Evolutionary conservation across 2,888 invertebrate species (phyloP), one percentile per base, ranked within the genome.

Genomic region (Nineta flava): DNA sequence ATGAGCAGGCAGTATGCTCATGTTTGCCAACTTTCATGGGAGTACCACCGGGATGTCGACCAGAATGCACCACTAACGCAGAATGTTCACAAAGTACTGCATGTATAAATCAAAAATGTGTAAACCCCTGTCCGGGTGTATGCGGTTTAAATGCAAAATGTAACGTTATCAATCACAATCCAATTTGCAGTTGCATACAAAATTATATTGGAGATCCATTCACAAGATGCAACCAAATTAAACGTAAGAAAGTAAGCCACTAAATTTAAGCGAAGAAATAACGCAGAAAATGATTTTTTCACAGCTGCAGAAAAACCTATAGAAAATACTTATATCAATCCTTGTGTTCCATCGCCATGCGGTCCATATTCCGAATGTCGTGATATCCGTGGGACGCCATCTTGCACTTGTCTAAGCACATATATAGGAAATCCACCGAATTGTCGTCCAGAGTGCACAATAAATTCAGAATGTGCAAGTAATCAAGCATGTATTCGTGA

Each of bases 331-430:
- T 59, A 64, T 6, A 55, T 55, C 7, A 65, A 78, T 60, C 77
- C 79, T 12, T 83, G 83, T 58, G 65, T 70, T 55, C 81, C 81
- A 34, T 75, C 78, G 21, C 80, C 79, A 0, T 82, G 82, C 60
- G 81, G 81, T 35, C 65, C 73, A n/a, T 74, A 77, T 59, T 72
- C 79, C 9, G 66, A 72, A 49, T 82, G 82, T 56, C 70, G 72
- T 46, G 68, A 71, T 50, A 65, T 70, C 26, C 71, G 70, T 52
- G 72, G 73, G 58, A 64, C 63, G 55, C 70, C 77, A 13, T 72
- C 76, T 13, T 80, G 80, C 59, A 75, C 76, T 12, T 79, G 82
- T 59, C 62, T 73, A 32, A 62, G 70, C 32, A 71, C 71, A 46
- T 80, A 76, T 58, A 68, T 76, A 46, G 83, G 82, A 47, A 75